A percentile compares a stretch with the other conserved stretches of the same genome.
Evolutionary conservation across 64 coral and sea anemone species (phyloP).

Genomic region (Montipora cactus): DNA sequence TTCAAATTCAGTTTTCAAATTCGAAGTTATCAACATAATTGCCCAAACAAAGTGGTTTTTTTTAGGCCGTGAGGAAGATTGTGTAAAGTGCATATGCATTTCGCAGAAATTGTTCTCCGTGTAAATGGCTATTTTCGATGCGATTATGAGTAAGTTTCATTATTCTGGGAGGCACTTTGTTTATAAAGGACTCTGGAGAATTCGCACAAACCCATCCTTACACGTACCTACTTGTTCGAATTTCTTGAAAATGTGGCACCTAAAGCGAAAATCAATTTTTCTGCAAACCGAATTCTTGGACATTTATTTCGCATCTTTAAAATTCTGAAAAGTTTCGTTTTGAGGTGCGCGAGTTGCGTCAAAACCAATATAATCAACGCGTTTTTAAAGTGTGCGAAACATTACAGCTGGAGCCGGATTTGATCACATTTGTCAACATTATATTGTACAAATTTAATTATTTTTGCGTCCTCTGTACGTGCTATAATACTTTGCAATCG

Average conservation of each 20-base stretch:
- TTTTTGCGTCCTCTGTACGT: slow-evolving; percentile 72
- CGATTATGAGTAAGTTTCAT: background rate
- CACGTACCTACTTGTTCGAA: slow-evolving; percentile 2
- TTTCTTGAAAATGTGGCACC: background rate
- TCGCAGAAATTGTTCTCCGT: background rate
- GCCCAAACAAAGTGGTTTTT: background rate
- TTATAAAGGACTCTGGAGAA: background rate
- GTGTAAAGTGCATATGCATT: too few relatives aligned
- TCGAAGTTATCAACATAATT: slow-evolving; percentile 13
- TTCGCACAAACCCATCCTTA: slow-evolving; percentile 25
- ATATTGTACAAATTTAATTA: slow-evolving; percentile 87
- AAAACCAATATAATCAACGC: slow-evolving; percentile 67
- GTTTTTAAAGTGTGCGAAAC: slow-evolving; percentile 79
- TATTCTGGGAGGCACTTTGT: background rate
- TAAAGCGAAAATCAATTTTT: slow-evolving; percentile 22
- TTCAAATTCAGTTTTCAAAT: slow-evolving; percentile 1
- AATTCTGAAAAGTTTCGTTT: slow-evolving; percentile 18
- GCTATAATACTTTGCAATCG: slow-evolving; percentile 37
- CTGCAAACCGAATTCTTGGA: background rate
- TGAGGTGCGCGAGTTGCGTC: background rate
- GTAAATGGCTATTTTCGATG: background rate
- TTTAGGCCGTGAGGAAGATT: background rate
- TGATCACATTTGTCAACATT: slow-evolving; percentile 75
- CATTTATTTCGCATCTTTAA: background rate
- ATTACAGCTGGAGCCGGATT: slow-evolving; percentile 64